Evolutionary conservation across 2,113 vertebrate genomes (phyloP), one percentile per base, ranked within the genome.

Genomic region (Phylloscopus trochilus): DNA sequence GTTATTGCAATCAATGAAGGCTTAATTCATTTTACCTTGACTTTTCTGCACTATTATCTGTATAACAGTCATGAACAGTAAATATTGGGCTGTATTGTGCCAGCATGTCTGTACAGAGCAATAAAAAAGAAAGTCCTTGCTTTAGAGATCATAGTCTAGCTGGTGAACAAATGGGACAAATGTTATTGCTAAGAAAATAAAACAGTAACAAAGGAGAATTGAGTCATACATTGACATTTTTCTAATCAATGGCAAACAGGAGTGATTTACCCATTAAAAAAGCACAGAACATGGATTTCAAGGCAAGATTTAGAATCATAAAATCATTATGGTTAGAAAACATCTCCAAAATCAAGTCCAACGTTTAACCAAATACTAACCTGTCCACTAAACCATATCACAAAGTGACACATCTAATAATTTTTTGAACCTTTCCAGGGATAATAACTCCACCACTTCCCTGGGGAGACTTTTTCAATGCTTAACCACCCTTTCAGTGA

Each of bases 1-100:
- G 73, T 74, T 69, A 60, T 21, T 8, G 4, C 51, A 59, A 46
- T 89, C 93, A 92, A 31, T 91, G 56, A 90, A 96, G 67, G n/a
- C 46, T 80, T 88, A 92, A 92, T 83, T 89, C 0, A 3, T 69
- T 92, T 93, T 80, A 80, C 94, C 79, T 92, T 93, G 72, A 93
- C 49, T 95, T 87, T 78, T 53, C 47, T 90, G 44, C 59, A 24
- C 66, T 88, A 76, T 93, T 93, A 74, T 78, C 69, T 44, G 33
- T 55, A 67, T 26, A 82, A 76, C 33, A 80, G 26, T 68, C 35
- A 68, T 24, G 62, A 88, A 37, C 49, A 83, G 59, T 77, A 70
- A 86, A 78, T 28, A 74, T 51, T 3, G 5, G 12, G 39, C 46
- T 92, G 76, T 39, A 70, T 95, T 84, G 59, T 91, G 73, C 39